Percentiles rank a stretch among this genome's conserved stretches.
These are phyloP conservation scores for Unio pictorum DNA, from an alignment of 2,888 invertebrate species.

Conservation along the genomic window DNA sequence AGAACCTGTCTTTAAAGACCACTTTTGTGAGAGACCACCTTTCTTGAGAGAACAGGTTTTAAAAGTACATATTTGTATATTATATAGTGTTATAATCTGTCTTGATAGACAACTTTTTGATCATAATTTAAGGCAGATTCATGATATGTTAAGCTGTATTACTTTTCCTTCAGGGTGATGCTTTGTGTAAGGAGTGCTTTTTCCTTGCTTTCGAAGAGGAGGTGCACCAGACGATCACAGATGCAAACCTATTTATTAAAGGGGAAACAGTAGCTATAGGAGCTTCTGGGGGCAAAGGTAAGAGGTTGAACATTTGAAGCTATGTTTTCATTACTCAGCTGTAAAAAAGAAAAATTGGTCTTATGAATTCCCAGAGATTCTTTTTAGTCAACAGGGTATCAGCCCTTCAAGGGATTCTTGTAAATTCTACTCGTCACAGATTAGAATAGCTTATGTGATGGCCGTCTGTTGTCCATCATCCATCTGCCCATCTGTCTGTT, in stretches of 20 bases:
- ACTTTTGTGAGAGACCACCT: not conserved
- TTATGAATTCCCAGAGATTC: no score
- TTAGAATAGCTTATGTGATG: no score
- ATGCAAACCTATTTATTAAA: slow-evolving; percentile 84
- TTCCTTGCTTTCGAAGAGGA: slow-evolving; percentile 94
- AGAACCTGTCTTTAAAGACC: not conserved
- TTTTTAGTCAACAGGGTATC: no score
- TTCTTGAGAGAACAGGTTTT: not conserved
- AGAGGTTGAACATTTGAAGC: not conserved
- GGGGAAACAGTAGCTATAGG: slow-evolving; percentile 93
- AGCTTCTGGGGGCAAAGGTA: slow-evolving; percentile 78
- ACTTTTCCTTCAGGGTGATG: slow-evolving; percentile 77
- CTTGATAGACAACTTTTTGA: not conserved
- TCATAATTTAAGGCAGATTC: not conserved
- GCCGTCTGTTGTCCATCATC: no score
- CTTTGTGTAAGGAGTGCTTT: slow-evolving; percentile 95
- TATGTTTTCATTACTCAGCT: no score
- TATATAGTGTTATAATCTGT: no score
- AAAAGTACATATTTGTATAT: not conserved
- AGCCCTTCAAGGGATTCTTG: no score
- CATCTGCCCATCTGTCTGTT: no score
- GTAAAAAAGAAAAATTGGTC: no score
- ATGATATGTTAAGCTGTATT: not conserved
- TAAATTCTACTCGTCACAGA: no score
- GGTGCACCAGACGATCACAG: slow-evolving; percentile 90